Evolutionary conservation across 1,140 invertebrate genomes (phyloP), one percentile per base, ranked within the genome.

Genomic region (Diachasmimorpha longicaudata): DNA sequence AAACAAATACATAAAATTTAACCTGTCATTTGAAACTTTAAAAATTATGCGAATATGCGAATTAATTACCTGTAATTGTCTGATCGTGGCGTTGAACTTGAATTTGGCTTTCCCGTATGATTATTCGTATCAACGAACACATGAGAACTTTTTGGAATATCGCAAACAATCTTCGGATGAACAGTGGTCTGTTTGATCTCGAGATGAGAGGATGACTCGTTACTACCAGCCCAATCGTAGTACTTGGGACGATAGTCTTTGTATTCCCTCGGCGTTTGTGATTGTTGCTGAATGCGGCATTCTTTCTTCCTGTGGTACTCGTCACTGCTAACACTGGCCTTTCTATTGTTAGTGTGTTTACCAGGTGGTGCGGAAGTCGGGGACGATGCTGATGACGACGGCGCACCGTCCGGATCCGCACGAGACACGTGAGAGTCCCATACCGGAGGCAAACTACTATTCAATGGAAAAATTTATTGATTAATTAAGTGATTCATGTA

Each of bases 351-450:
- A 4, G 78, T 44, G 31, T 76, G 70, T 77, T 83, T 84, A 14
- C 80, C 80, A 13, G 69, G 80, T 11, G 79, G 83, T 39, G 79
- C 75, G 19, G 82, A 86, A 2, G 81, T 85, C 0, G 85, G 85
- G 0, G 86, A 86, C 2, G 85, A 87, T 6, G 87, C 82, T 46
- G 87, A 84, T 8, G 89, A 90, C 9, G 91, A 92, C 0, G 91
- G 89, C 23, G 92, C 93, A 2, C 93, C 93, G 76, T 93, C 93
- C 2, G 93, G 93, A 77, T 93, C 92, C 31, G 91, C 91, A 19
- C 92, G 88, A 11, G 85, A 84, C 72, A 80, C 44, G 75, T 83
- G 79, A 13, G 81, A 83, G 19, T 85, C 82, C 74, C 83, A 84
- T 6, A 79, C 72, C 3, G 81, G 77, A 4, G 85, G 82, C 75